A percentile compares a stretch with the other conserved stretches of the same genome.
Evolutionary conservation across 2,888 invertebrate genomes (phyloP).

Genomic region (Caenorhabditis sp.): DNA sequence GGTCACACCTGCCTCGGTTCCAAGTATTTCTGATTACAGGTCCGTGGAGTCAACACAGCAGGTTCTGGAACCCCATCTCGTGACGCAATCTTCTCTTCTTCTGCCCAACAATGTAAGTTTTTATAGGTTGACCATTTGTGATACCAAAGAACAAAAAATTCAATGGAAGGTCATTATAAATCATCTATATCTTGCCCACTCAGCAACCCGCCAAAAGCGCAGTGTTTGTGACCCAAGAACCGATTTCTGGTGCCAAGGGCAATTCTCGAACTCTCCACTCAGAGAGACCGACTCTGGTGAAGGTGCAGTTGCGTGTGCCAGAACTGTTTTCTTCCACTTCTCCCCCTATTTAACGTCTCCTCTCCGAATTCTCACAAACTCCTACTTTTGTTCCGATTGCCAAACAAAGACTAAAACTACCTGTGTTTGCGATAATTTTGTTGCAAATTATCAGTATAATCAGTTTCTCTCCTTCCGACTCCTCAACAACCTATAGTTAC

Average conservation of each 20-base stretch:
- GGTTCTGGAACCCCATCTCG: slow-evolving; percentile 80
- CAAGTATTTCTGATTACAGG: slow-evolving; percentile 24
- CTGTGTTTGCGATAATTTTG: slow-evolving; percentile 2
- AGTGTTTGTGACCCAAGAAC: slow-evolving; percentile 81
- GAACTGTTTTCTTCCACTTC: slow-evolving; percentile 32
- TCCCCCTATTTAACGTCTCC: slow-evolving; percentile 23
- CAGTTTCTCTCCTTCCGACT: background rate
- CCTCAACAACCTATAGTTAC: background rate
- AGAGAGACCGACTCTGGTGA: slow-evolving; percentile 52
- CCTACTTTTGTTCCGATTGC: slow-evolving; percentile 11
- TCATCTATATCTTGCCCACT: background rate
- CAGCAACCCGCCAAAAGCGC: slow-evolving; percentile 73
- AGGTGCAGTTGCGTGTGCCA: slow-evolving; percentile 54
- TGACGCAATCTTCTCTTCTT: slow-evolving; percentile 65
- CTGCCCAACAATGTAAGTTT: slow-evolving; percentile 70
- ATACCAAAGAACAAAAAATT: background rate
- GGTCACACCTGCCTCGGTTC: too few relatives aligned
- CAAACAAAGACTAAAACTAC: background rate
- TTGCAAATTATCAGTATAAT: slow-evolving; percentile 3
- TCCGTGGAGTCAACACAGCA: slow-evolving; percentile 75
- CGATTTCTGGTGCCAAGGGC: slow-evolving; percentile 81
- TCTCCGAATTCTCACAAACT: slow-evolving; percentile 17
- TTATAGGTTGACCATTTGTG: too few relatives aligned
- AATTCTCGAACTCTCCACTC: slow-evolving; percentile 61
- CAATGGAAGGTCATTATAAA: background rate